Evolutionary conservation across 2,888 invertebrate genomes (phyloP).

Genomic region (Ennomos quercinarius): DNA sequence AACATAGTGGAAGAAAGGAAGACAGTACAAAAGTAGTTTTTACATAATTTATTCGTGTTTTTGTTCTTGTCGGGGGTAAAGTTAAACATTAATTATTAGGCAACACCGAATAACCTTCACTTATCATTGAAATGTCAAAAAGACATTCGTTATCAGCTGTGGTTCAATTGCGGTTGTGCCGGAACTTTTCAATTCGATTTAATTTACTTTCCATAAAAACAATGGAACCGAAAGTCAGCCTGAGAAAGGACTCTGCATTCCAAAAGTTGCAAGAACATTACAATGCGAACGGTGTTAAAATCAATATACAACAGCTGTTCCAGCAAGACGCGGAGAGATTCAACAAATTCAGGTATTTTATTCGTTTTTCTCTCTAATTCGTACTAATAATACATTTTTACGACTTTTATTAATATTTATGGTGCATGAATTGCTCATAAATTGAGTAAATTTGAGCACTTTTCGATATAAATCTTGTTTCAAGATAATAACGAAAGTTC

Average conservation of each 20-base stretch:
- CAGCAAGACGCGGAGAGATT: slow-evolving; percentile 92
- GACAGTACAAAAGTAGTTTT: too few species aligned
- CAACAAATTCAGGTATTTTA: slow-evolving; percentile 92
- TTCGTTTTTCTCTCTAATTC: slow-evolving; percentile 24
- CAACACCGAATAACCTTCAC: slow-evolving; percentile 68
- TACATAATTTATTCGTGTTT: not conserved
- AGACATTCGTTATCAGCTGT: slow-evolving; percentile 74
- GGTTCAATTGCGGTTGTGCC: slow-evolving; percentile 52
- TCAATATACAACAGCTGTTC: slow-evolving; percentile 94
- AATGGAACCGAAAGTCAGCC: slow-evolving; percentile 77
- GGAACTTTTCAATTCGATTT: slow-evolving; percentile 41
- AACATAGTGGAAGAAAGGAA: too few species aligned
- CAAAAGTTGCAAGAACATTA: slow-evolving; percentile 91
- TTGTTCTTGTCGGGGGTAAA: not conserved
- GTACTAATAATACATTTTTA: slow-evolving; percentile 22
- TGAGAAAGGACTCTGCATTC: slow-evolving; percentile 88
- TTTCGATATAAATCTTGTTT: slow-evolving; percentile 6
- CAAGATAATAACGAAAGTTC: slow-evolving; percentile 44
- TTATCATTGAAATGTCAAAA: slow-evolving; percentile 81
- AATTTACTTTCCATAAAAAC: slow-evolving; percentile 53
- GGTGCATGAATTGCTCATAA: not conserved
- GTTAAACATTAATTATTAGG: not conserved
- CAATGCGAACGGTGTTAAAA: slow-evolving; percentile 88
- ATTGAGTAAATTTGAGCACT: too few species aligned
- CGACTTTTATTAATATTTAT: not conserved